Percentiles rank a stretch among this genome's conserved stretches.
phyloP scores from a whole-genome alignment of 2,888 invertebrate species.

The Caenorhabditis sinica region DNA sequence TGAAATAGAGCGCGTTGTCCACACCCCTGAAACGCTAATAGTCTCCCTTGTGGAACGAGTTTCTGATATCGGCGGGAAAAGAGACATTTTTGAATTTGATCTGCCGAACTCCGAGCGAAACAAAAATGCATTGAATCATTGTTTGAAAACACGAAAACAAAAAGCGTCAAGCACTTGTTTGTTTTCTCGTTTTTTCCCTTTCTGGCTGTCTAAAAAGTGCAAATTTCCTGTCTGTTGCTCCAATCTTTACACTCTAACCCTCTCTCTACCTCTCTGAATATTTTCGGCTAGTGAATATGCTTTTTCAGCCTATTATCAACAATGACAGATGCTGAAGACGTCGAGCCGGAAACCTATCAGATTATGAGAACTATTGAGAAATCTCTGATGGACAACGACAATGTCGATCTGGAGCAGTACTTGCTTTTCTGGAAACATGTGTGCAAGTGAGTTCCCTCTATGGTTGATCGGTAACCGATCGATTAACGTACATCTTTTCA shows the following conservation, averaged over 20 bases:
- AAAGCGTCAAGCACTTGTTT: conserved; percentile 34
- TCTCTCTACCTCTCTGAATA: not conserved
- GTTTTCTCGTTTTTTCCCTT: conserved; percentile 9
- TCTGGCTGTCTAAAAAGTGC: conserved; percentile 32
- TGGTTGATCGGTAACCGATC: not conserved
- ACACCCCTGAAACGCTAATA: too few species aligned
- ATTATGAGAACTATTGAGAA: conserved; percentile 42
- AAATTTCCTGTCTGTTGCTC: conserved; percentile 15
- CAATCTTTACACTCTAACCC: not conserved
- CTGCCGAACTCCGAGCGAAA: conserved; percentile 25
- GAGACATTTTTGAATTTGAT: conserved; percentile 6
- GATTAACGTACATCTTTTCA: not conserved
- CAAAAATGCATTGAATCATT: conserved; percentile 22
- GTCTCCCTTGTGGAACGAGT: not conserved
- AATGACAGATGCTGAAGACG: conserved; percentile 17
- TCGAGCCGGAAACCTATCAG: conserved; percentile 47
- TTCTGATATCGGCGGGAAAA: not conserved
- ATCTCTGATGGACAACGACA: conserved; percentile 28
- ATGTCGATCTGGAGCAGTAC: conserved; percentile 56
- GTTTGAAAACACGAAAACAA: conserved; percentile 15
- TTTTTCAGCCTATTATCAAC: not conserved
- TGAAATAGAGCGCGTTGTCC: too few species aligned
- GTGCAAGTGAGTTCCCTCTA: conserved; percentile 44
- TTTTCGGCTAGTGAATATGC: not conserved
- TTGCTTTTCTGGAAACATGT: conserved; percentile 54